Evolutionary conservation across 2,113 vertebrate species (phyloP).

Genomic region (Silurus glanis): DNA sequence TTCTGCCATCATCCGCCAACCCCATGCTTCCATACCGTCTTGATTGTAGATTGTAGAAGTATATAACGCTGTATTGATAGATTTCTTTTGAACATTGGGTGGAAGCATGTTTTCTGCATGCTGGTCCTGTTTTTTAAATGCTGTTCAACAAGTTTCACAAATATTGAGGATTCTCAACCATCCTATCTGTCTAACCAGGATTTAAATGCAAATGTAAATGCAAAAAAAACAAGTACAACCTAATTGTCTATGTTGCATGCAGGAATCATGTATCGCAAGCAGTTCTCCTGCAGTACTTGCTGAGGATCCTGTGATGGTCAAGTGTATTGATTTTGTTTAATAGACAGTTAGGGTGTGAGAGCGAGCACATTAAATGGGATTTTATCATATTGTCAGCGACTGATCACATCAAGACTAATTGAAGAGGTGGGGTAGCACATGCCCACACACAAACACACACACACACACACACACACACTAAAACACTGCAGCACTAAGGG

Average conservation of each 20-base stretch:
- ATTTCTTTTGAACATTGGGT: neutral
- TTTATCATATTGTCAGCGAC: slow-evolving; percentile 37
- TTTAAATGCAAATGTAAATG: neutral
- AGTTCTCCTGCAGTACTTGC: slow-evolving; percentile 14
- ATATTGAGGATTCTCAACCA: neutral
- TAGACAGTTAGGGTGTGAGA: slow-evolving; percentile 30
- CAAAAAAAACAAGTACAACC: too few species aligned
- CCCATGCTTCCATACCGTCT: too few species aligned
- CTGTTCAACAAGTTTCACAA: neutral
- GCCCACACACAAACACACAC: neutral
- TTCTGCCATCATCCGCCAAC: too few species aligned
- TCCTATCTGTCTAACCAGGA: neutral
- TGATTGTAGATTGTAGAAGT: too few species aligned
- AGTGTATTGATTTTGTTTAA: slow-evolving; percentile 43
- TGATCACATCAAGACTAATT: slow-evolving; percentile 30
- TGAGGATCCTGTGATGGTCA: slow-evolving; percentile 15
- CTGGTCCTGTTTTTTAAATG: neutral
- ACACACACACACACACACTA: slow-evolving; percentile 11
- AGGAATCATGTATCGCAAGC: slow-evolving; percentile 10
- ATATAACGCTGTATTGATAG: neutral
- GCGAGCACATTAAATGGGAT: slow-evolving; percentile 38
- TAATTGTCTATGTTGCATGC: neutral
- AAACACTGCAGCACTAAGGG: neutral
- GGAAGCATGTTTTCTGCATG: neutral
- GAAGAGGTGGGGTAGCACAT: neutral